phyloP scores from a whole-genome alignment of 2,888 invertebrate species.

The Leptodirus hochenwartii region DNA sequence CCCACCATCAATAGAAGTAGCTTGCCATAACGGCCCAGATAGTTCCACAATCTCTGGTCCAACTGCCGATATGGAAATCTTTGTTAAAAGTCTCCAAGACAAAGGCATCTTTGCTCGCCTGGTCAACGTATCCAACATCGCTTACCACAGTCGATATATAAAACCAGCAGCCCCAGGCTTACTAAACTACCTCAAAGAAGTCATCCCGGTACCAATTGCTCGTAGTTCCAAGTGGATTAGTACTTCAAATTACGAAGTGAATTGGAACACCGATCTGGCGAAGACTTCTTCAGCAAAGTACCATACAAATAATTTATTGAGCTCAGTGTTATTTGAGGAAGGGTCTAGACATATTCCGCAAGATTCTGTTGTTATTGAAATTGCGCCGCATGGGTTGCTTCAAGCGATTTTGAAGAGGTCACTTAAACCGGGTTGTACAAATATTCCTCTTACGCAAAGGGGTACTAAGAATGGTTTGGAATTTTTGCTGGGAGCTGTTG shows the following conservation, averaged over 20 bases:
- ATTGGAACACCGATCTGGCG: conserved; percentile 38
- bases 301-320: conserved; percentile 46
- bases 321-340: conserved; percentile 65
- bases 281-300: conserved; percentile 43
- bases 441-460: conserved; percentile 57
- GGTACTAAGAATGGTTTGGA: conserved; percentile 45
- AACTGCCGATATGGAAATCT: conserved; percentile 36
- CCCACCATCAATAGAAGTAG: conserved; percentile 49
- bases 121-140: conserved; percentile 73
- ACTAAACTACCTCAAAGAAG: conserved; percentile 25
- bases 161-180: conserved; percentile 27
- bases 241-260: conserved; percentile 39
- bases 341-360: conserved; percentile 59
- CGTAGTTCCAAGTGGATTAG: conserved; percentile 45
- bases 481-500: conserved; percentile 40
- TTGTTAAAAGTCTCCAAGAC: conserved; percentile 36
- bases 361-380: conserved; percentile 70
- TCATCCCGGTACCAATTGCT: conserved; percentile 29
- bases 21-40: conserved; percentile 63
- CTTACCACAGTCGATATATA: conserved; percentile 79
- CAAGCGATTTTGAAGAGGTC: conserved; percentile 74
- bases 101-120: conserved; percentile 66
- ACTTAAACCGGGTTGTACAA: conserved; percentile 46
- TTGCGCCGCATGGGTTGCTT: conserved; percentile 78
- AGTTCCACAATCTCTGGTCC: conserved; percentile 68